A percentile compares a stretch with the other conserved stretches of the same genome.
Conservation (phyloP, 2,888 invertebrate species). For the Pachydiplax longipennis region DNA sequence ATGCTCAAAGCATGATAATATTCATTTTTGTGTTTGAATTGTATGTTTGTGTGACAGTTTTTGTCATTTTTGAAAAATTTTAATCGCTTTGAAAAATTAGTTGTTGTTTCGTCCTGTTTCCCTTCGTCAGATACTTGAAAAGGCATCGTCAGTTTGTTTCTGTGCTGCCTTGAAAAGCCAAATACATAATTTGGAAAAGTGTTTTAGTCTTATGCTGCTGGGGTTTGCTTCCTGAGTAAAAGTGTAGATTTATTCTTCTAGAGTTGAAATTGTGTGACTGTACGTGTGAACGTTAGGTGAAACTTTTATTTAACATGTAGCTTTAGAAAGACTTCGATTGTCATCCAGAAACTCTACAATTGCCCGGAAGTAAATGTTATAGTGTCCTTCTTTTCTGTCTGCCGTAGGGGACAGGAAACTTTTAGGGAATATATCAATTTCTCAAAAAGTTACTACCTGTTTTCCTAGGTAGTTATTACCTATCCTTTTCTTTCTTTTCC, state of each 20-base stretch:
- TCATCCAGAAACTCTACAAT: background rate
- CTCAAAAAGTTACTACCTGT: background rate
- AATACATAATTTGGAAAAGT: background rate
- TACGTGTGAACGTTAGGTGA: constrained; percentile 5
- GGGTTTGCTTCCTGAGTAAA: constrained; percentile 12
- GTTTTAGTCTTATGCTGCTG: constrained; percentile 10
- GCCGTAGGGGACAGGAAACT: background rate
- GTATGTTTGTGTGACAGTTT: background rate
- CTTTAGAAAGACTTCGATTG: background rate
- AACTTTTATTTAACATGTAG: constrained; percentile 22
- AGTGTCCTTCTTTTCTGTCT: background rate
- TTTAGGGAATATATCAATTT: background rate
- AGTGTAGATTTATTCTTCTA: constrained; percentile 17
- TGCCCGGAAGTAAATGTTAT: background rate
- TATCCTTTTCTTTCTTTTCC: background rate
- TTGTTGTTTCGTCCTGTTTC: background rate
- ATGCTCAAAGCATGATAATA: background rate
- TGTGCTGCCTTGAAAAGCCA: background rate
- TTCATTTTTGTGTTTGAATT: background rate
- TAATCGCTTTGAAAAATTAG: background rate
- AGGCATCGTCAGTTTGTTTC: background rate
- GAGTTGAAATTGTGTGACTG: constrained; percentile 6
- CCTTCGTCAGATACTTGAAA: background rate
- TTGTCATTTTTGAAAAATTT: background rate
- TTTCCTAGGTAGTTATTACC: background rate